A percentile compares a stretch with the other conserved stretches of the same genome.
These are phyloP conservation scores for Orientallactaga bullata DNA, from an alignment of 2,113 vertebrate species.

Conservation along the genomic window DNA sequence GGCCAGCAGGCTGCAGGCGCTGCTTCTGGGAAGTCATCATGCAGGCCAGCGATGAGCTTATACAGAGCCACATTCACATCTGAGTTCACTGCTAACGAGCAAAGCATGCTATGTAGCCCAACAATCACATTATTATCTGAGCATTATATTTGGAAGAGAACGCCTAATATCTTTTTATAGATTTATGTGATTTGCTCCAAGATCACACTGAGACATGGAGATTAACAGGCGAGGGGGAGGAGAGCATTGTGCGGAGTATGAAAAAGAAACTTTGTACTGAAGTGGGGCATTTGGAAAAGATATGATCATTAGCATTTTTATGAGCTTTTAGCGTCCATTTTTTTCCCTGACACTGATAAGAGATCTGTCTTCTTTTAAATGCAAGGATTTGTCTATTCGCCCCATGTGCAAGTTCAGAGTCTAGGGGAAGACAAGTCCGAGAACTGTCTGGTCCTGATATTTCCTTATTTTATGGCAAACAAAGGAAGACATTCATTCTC, in stretches of 20 bases:
- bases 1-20: background rate
- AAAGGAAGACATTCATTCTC: constrained; percentile 76
- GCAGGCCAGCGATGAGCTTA: background rate
- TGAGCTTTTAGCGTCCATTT: constrained; percentile 78
- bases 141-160: constrained; percentile 74
- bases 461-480: constrained; percentile 67
- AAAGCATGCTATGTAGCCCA: constrained; percentile 61
- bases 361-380: constrained; percentile 77
- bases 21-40: background rate
- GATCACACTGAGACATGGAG: constrained; percentile 74
- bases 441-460: constrained; percentile 72
- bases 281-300: constrained; percentile 57
- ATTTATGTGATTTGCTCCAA: constrained; percentile 67
- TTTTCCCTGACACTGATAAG: constrained; percentile 75
- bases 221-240: constrained; percentile 56
- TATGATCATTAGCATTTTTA: constrained; percentile 80
- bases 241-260: constrained; percentile 42
- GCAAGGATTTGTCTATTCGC: constrained; percentile 79
- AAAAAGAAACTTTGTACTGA: constrained; percentile 69
- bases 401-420: constrained; percentile 73
- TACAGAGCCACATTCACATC: constrained; percentile 3
- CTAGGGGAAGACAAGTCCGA: constrained; percentile 75
- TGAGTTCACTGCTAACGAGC: constrained; percentile 65
- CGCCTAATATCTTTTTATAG: constrained; percentile 78
- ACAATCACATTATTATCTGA: constrained; percentile 77